Evolutionary conservation across 2,113 vertebrate genomes (phyloP), one percentile per base, ranked within the genome.

Genomic region (Pimephales promelas): DNA sequence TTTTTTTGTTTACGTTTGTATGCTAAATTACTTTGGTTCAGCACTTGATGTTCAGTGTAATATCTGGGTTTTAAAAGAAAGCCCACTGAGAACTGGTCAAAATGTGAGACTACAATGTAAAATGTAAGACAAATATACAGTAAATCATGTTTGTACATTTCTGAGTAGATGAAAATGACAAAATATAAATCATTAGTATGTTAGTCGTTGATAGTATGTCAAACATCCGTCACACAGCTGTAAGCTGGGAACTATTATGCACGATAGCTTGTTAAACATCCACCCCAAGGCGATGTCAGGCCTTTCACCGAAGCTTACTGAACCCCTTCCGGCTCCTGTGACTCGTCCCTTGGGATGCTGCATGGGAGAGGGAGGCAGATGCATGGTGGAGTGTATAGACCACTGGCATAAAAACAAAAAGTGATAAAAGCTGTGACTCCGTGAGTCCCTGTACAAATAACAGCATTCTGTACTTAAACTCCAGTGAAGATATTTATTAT

Each of bases 211-310:
- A 6, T 54, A 14, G 47, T 56, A 71, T n/a, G 9, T 45, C 43
- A 81, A 66, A 52, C 79, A 70, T 81, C 8, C 5, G 20, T 11
- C 54, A 47, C 1, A 13, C 59, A 28, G 57, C n/a, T 43, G 57
- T 16, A 18, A 34, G 59, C 43, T n/a, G 43, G 43, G 24, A 81
- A 34, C 20, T 70, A 28, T 28, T 68, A 70, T 71, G 64, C 79
- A 47, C 22, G 20, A 49, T 28, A 81, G 79, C 79, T 81, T 81
- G 79, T 81, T 81, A 81, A 81, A 81, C 79, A 81, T 81, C 79
- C 64, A 70, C 45, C 79, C 79, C 43, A 66, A 66, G 78, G 78
- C 61, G 10, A 66, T 66, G 59, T 80, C 79, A 81, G 64, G 79
- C 62, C 79, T 70, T 54, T 81, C 61, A 40, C 62, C 70, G 79